phyloP scores from a whole-genome alignment of 2,113 vertebrate species.

The Zosterops lateralis region DNA sequence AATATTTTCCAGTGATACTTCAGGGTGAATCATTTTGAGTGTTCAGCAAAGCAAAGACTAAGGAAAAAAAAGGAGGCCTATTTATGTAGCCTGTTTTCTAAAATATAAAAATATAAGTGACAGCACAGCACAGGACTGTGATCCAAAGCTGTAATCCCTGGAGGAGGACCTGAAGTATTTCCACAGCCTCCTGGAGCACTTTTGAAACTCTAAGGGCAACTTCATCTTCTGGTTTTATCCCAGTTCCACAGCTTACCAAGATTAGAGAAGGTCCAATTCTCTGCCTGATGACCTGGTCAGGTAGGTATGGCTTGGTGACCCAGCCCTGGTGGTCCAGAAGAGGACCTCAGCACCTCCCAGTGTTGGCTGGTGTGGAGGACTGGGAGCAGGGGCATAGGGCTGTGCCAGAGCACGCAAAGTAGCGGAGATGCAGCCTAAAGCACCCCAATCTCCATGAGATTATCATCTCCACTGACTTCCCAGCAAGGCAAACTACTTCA shows the following conservation, averaged over 20 bases:
- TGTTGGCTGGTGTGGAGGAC: accelerated
- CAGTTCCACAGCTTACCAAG: neutral
- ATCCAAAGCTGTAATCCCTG: neutral
- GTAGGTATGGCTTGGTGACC: neutral
- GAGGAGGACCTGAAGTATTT: neutral
- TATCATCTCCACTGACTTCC: neutral
- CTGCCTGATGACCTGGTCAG: neutral
- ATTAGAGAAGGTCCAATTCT: neutral
- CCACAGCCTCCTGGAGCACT: neutral
- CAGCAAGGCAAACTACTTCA: neutral
- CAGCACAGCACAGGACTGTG: neutral
- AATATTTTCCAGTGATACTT: slow-evolving; percentile 31
- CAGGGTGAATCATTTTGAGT: neutral
- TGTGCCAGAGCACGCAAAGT: accelerated
- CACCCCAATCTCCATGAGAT: neutral
- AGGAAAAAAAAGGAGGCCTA: neutral
- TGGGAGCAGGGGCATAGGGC: neutral
- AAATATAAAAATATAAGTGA: neutral
- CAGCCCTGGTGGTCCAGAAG: neutral
- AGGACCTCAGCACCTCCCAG: neutral
- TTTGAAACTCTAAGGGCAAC: neutral
- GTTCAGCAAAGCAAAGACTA: neutral
- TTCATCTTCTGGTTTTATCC: neutral
- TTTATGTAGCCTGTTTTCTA: neutral
- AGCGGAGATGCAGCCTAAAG: neutral